A percentile compares a stretch with the other conserved stretches of the same genome.
phyloP scores from a whole-genome alignment of 2,113 vertebrate species.

The Phyllopteryx taeniolatus region DNA sequence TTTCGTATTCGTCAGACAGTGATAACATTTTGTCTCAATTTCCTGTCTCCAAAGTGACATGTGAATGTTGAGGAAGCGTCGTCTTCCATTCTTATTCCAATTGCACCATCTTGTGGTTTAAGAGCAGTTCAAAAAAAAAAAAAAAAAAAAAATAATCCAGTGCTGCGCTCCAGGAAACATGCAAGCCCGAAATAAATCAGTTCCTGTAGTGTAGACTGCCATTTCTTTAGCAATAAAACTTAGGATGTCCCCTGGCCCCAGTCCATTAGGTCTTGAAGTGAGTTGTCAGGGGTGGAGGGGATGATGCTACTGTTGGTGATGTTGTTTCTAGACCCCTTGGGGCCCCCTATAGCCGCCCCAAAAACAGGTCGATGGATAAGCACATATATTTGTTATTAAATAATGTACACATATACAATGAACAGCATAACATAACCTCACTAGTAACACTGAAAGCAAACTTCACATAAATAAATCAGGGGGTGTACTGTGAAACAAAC shows the following conservation, averaged over 20 bases:
- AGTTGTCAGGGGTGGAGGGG: constrained; percentile 37
- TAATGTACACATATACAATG: too few relatives aligned
- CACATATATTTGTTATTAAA: too few relatives aligned
- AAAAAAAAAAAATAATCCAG: background rate
- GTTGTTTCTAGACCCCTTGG: too few relatives aligned
- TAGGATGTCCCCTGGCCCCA: constrained; percentile 27
- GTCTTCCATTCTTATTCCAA: constrained; percentile 31
- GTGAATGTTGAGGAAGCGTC: background rate
- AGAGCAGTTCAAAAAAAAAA: too few relatives aligned
- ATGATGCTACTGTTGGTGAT: background rate
- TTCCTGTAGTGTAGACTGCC: background rate
- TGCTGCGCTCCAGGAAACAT: background rate
- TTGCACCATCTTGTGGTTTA: constrained; percentile 71
- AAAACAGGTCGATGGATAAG: too few relatives aligned
- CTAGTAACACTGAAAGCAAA: too few relatives aligned
- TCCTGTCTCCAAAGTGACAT: background rate
- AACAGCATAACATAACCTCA: too few relatives aligned
- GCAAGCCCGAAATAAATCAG: constrained; percentile 14
- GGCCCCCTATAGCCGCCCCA: too few relatives aligned
- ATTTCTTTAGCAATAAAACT: constrained; percentile 14
- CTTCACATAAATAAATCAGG: too few relatives aligned
- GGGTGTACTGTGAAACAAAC: too few relatives aligned
- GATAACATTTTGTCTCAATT: background rate
- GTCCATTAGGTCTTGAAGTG: constrained; percentile 53
- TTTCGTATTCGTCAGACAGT: background rate